A percentile compares a stretch with the other conserved stretches of the same genome.
Evolutionary conservation across 2,797 vertebrate genomes (phyloP).

Genomic region (Semotilus atromaculatus): DNA sequence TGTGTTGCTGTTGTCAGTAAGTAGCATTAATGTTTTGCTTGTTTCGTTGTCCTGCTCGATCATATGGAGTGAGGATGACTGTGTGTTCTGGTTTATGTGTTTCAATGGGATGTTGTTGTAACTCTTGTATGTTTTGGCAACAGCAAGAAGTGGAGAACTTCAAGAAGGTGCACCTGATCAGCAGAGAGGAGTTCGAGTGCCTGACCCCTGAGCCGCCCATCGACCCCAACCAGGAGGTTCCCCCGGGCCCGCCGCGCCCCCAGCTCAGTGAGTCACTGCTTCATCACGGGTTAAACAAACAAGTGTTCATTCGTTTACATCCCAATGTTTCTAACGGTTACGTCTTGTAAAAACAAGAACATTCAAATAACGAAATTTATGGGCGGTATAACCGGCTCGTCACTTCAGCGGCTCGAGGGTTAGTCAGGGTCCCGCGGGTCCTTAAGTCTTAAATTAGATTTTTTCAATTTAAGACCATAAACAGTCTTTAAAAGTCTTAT

Average conservation of each 20-base stretch:
- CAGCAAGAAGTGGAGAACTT: slow-evolving; percentile 99
- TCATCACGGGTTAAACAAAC: too few relatives aligned
- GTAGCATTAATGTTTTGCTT: background rate
- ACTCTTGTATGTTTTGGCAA: slow-evolving; percentile 26
- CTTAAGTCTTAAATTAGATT: too few relatives aligned
- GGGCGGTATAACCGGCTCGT: too few relatives aligned
- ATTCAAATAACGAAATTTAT: too few relatives aligned
- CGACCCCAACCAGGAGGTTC: slow-evolving; percentile 97
- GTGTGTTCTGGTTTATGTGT: background rate
- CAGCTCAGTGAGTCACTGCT: slow-evolving; percentile 94
- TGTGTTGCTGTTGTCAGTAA: background rate
- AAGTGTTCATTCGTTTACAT: too few relatives aligned
- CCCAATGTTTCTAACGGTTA: too few relatives aligned
- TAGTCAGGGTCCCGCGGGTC: too few relatives aligned
- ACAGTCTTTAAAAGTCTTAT: too few relatives aligned
- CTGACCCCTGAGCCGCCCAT: slow-evolving; percentile 95
- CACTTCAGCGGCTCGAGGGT: too few relatives aligned
- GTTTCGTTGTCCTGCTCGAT: too few relatives aligned
- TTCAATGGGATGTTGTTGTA: background rate
- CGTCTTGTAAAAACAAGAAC: too few relatives aligned
- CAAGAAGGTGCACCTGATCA: slow-evolving; percentile 99
- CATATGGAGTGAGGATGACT: background rate
- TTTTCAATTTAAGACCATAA: too few relatives aligned
- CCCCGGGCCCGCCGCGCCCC: slow-evolving; percentile 91
- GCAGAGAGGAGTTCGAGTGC: slow-evolving; percentile 94